Evolutionary conservation across 2,113 vertebrate species (phyloP), one percentile per base, ranked within the genome.

Genomic region (Thunnus thynnus): DNA sequence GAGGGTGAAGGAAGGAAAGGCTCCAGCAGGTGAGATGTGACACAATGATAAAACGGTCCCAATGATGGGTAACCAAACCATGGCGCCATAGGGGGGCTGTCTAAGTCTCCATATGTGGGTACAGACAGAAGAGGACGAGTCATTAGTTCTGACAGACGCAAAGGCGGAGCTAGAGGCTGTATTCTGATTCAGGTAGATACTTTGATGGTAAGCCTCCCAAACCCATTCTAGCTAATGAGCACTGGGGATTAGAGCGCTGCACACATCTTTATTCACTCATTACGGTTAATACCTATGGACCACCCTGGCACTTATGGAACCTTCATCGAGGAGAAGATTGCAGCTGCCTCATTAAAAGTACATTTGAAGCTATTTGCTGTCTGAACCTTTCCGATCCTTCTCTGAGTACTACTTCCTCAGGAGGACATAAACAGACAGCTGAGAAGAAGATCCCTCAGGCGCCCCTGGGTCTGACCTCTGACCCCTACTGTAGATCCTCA

Each of bases 261-360:
- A 70, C 82, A 84, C 83, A 89, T 89, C 82, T 85, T 91, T 65
- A 84, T 87, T 89, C 65, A 66, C 76, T 92, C 91, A 87, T 93
- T 94, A 91, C 18, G 4, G 74, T 83, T 91, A 89, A 92, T 92
- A 87, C 87, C 89, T 89, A 73, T 86, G 88, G 90, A 89, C 85
- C 82, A 83, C 81, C 86, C 30, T 68, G 85, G 70, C 87, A 87
- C 83, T 93, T 89, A 90, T 72, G 57, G 77, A 90, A 85, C 80
- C 32, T 41, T 80, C 86, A 81, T 83, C 25, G 18, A 86, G 77
- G 55, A 89, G 72, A 88, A 74, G 72, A 87, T 73, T 82, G 69
- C 81, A 88, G 91, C 85, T 82, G 82, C 86, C 91, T 92, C 92
- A 89, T 93, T 94, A 93, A 93, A 92, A 91, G 70, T 81, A 73